phyloP scores from a whole-genome alignment of 1,140 invertebrate species.

The Diorhabda sublineata region DNA sequence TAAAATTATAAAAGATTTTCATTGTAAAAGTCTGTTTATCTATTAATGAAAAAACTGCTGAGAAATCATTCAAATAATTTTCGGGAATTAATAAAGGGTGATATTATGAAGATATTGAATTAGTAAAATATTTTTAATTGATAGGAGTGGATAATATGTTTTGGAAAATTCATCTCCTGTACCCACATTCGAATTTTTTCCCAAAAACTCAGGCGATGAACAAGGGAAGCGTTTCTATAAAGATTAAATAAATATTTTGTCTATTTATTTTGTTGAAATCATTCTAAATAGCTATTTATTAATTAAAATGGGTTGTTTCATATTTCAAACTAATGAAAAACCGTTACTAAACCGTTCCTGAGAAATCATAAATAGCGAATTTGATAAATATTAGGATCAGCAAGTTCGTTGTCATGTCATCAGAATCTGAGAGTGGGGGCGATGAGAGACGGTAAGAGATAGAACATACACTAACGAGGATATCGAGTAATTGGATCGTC shows the following conservation, averaged over 20 bases:
- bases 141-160: too few relatives aligned
- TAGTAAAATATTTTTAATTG: too few relatives aligned
- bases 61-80: too few relatives aligned
- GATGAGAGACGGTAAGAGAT: neutral
- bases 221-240: neutral
- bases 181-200: neutral
- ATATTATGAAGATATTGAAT: too few relatives aligned
- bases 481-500: slow-evolving; percentile 36
- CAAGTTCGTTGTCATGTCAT: slow-evolving; percentile 18
- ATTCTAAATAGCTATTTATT: slow-evolving; percentile 4
- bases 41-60: too few relatives aligned
- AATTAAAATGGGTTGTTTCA: neutral
- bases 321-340: too few relatives aligned
- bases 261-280: neutral
- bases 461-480: slow-evolving; percentile 20
- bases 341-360: neutral
- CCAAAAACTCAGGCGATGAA: neutral
- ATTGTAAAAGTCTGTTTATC: too few relatives aligned
- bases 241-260: neutral
- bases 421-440: neutral
- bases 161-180: too few relatives aligned
- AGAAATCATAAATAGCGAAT: neutral
- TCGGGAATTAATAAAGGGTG: too few relatives aligned
- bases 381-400: slow-evolving; percentile 9
- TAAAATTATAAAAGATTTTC: too few relatives aligned